phyloP scores from a whole-genome alignment of 2,113 vertebrate species.

The Epinephelus cyanopodus region DNA sequence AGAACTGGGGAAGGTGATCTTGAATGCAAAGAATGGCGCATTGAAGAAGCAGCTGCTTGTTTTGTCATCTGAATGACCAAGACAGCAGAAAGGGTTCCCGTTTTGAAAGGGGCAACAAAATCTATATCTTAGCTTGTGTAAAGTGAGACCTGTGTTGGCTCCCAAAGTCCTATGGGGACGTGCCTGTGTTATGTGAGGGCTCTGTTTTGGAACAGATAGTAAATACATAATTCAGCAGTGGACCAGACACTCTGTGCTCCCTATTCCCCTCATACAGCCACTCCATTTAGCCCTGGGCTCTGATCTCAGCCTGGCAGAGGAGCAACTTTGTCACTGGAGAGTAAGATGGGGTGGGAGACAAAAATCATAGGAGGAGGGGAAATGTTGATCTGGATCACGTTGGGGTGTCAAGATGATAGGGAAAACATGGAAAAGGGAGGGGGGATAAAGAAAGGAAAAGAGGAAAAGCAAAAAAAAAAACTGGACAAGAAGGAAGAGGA shows the following conservation, averaged over 20 bases:
- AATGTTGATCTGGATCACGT: slow-evolving; percentile 42
- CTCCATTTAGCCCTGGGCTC: slow-evolving; percentile 76
- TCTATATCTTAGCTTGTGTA: slow-evolving; percentile 79
- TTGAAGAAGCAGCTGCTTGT: slow-evolving; percentile 98
- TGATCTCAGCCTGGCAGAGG: slow-evolving; percentile 68
- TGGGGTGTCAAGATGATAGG: neutral
- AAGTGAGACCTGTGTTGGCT: slow-evolving; percentile 72
- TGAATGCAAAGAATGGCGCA: slow-evolving; percentile 97
- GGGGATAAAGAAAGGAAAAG: neutral
- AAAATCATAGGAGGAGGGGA: slow-evolving; percentile 50
- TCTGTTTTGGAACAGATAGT: slow-evolving; percentile 77
- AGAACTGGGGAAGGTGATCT: slow-evolving; percentile 98
- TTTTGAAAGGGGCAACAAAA: slow-evolving; percentile 77
- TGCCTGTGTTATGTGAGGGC: slow-evolving; percentile 68
- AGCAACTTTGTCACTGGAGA: slow-evolving; percentile 66
- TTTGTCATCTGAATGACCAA: slow-evolving; percentile 87
- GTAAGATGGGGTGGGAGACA: slow-evolving; percentile 39
- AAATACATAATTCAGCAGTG: slow-evolving; percentile 78
- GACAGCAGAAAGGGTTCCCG: slow-evolving; percentile 76
- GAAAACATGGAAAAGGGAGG: neutral
- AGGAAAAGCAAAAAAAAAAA: slow-evolving; percentile 15
- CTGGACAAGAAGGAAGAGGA: slow-evolving; percentile 41
- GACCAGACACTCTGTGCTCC: slow-evolving; percentile 58
- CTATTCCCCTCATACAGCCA: slow-evolving; percentile 58
- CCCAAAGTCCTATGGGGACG: slow-evolving; percentile 52